These are phyloP conservation scores for Botia kubotai DNA, from an alignment of 2,797 vertebrate genomes.

Conservation along the genomic window DNA sequence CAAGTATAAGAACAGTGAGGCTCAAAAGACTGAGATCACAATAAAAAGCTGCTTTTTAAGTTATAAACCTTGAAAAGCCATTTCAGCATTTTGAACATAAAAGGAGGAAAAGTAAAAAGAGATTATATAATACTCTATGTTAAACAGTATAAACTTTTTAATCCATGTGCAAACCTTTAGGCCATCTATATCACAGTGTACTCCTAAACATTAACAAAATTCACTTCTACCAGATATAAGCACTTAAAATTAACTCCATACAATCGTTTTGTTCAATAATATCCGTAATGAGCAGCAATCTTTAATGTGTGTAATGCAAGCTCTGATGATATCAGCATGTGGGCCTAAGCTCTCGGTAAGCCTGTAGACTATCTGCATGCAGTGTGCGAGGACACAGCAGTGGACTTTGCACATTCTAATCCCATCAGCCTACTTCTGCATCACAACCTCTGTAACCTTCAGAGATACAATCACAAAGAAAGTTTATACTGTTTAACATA, in stretches of 20 bases:
- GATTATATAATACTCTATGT: too few relatives aligned
- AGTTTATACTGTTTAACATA: constrained; percentile 23
- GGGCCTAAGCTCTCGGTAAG: constrained; percentile 66
- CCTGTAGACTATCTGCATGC: constrained; percentile 59
- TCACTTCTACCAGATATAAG: neutral
- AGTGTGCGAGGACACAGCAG: constrained; percentile 50
- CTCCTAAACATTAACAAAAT: too few relatives aligned
- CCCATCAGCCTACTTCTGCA: constrained; percentile 71
- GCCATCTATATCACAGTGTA: too few relatives aligned
- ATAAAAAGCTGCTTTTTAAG: too few relatives aligned
- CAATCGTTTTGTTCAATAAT: neutral
- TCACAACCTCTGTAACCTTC: constrained; percentile 39
- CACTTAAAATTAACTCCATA: neutral
- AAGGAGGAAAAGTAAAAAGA: too few relatives aligned
- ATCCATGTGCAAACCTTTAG: too few relatives aligned
- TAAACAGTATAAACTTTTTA: too few relatives aligned
- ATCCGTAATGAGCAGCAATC: neutral
- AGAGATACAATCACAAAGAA: too few relatives aligned
- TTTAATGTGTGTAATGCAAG: constrained; percentile 5
- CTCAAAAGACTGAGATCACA: too few relatives aligned
- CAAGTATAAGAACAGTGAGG: too few relatives aligned
- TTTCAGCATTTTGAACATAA: too few relatives aligned
- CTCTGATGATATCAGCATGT: constrained; percentile 33
- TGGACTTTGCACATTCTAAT: constrained; percentile 73
- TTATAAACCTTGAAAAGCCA: too few relatives aligned